A percentile compares a stretch with the other conserved stretches of the same genome.
Conservation (phyloP, 2,797 vertebrate species). For the Lacerta agilis region DNA sequence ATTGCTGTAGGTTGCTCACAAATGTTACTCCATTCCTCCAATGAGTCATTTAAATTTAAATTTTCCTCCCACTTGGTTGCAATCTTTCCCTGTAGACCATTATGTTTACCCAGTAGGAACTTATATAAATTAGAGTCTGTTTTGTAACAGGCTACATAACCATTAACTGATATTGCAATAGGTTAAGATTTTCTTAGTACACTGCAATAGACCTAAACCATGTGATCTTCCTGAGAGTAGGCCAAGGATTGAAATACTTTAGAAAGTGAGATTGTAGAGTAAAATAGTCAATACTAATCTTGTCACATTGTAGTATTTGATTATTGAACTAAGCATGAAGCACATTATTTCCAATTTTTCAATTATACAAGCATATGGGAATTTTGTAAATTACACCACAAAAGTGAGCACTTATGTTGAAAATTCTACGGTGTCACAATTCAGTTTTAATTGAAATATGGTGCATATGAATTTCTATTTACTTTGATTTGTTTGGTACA, state of each 20-base stretch:
- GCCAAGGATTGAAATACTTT: neutral
- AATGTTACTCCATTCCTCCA: conserved; percentile 39
- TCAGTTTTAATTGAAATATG: conserved; percentile 27
- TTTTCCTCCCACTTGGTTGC: conserved; percentile 43
- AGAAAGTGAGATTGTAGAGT: neutral
- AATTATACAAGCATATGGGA: neutral
- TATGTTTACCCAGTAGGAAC: conserved; percentile 43
- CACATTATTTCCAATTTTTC: neutral
- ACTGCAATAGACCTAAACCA: conserved; percentile 5
- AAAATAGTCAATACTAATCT: neutral
- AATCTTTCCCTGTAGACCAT: conserved; percentile 20
- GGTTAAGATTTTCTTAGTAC: conserved; percentile 25
- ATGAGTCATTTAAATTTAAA: conserved; percentile 43
- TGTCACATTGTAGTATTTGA: neutral
- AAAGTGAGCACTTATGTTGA: neutral
- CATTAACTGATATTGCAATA: conserved; percentile 21
- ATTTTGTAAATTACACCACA: neutral
- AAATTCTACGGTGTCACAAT: neutral
- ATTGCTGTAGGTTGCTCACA: conserved; percentile 48
- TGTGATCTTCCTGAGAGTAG: conserved; percentile 4
- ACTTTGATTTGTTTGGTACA: neutral
- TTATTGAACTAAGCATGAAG: neutral
- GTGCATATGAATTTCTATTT: neutral
- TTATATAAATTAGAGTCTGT: conserved; percentile 30
- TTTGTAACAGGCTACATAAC: conserved; percentile 32